Conservation (phyloP, 2,888 invertebrate genomes). For the Eupithecia subumbrata region DNA sequence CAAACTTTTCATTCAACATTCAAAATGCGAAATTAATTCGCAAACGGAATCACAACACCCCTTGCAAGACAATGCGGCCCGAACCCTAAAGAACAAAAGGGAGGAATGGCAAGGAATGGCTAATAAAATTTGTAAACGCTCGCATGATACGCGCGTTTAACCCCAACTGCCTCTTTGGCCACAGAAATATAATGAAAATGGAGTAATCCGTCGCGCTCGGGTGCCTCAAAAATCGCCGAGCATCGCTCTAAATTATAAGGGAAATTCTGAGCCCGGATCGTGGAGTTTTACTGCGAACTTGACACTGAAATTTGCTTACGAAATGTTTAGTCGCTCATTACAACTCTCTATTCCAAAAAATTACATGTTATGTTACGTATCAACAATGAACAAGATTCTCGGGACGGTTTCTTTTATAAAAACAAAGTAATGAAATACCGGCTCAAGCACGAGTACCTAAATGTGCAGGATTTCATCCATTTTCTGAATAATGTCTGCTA, state of each 20-base stretch:
- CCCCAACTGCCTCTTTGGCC: constrained; percentile 64
- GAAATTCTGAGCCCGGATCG: constrained; percentile 14
- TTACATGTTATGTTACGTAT: background rate
- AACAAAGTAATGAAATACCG: constrained; percentile 4
- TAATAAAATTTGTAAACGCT: constrained; percentile 81
- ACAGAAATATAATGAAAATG: constrained; percentile 70
- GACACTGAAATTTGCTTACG: constrained; percentile 18
- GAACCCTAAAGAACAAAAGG: constrained; percentile 64
- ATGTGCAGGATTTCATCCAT: constrained; percentile 8
- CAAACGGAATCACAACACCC: constrained; percentile 40
- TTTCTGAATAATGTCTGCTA: background rate
- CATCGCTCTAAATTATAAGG: constrained; percentile 31
- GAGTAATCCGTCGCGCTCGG: constrained; percentile 65
- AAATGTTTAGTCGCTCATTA: background rate
- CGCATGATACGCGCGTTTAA: constrained; percentile 80
- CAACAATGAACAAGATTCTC: background rate
- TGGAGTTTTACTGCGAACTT: constrained; percentile 21
- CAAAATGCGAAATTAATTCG: constrained; percentile 36
- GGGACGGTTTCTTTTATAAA: background rate
- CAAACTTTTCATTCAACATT: constrained; percentile 38
- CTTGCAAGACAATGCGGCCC: constrained; percentile 35
- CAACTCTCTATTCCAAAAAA: background rate
- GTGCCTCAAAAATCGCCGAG: constrained; percentile 50
- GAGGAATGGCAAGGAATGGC: constrained; percentile 60
- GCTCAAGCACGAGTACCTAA: background rate